Base-by-base conservation (phyloP, 2,797 vertebrate species). In the Gephyroberyx darwinii region DNA sequence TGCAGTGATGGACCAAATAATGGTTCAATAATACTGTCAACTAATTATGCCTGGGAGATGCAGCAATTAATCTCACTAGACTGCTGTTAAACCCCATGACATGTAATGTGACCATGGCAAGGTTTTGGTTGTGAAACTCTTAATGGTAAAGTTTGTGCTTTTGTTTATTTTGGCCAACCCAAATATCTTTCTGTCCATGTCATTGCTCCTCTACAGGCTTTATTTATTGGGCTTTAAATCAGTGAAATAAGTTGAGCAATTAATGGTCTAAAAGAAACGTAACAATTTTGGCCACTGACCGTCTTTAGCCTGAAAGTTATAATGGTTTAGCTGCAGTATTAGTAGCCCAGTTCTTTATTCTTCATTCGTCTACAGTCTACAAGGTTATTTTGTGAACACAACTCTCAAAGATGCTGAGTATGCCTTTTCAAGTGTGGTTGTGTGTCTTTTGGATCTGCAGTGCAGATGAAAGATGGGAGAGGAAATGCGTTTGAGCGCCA, bases 121-220 rank as follows among this genome's bases (percentile, higher is more conserved):
- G 5, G 37, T n/a, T 22, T 33, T 20, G 20, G 64, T 69, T 50
- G 45, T 48, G 26, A 58, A 55, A 33, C 50, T 75, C 51, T 54
- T 41, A 41, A 20, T 65, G 48, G 62, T 51, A 72, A n/a, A 31
- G 37, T 64, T 63, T 31, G 14, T 30, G 63, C 2, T 43, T 83
- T 50, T 48, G 17, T 54, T 69, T 39, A 60, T 54, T 59, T 51
- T 48, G 53, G 39, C 59, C 45, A 20, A 43, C 4, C 41, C 0
- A 26, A 47, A 69, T 69, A 64, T 81, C 74, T 67, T 69, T 74
- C 48, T 39, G 26, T 48, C 53, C n/a, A 0, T 43, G 13, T 43
- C 13, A 14, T 43, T 43, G 41, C 41, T 43, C 41, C 41, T 54
- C 26, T 58, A 20, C 62, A n/a, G 56, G 51, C 43, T 51, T 41